Percentiles rank a stretch among this genome's conserved stretches.
These are phyloP conservation scores for Aramus guarauna DNA, from an alignment of 2,113 vertebrate genomes.

Conservation along the genomic window DNA sequence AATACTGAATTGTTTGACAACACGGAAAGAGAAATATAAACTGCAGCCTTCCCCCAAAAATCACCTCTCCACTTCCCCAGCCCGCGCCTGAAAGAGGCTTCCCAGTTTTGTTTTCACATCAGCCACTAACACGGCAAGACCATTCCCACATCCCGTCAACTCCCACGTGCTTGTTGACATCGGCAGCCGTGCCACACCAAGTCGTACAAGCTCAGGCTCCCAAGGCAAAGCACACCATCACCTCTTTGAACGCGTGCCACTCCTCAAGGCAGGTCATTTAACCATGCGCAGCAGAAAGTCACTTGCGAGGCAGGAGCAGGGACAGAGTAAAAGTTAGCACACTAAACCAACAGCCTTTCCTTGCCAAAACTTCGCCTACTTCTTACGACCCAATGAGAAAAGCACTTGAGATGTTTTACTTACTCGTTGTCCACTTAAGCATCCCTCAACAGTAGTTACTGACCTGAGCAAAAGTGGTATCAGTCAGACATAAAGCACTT, in stretches of 20 bases:
- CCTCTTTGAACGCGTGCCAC: accelerated
- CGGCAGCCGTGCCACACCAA: neutral
- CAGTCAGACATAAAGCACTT: neutral
- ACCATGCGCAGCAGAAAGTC: neutral
- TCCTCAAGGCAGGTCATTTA: neutral
- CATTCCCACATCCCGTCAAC: neutral
- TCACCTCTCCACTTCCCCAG: neutral
- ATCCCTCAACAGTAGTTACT: neutral
- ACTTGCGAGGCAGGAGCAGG: neutral
- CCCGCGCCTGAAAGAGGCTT: neutral
- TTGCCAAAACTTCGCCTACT: neutral
- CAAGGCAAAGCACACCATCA: neutral
- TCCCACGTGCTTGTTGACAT: neutral
- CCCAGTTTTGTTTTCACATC: neutral
- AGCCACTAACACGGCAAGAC: neutral
- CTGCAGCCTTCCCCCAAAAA: neutral
- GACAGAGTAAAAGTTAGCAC: neutral
- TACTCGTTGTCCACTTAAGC: neutral
- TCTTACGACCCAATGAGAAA: neutral
- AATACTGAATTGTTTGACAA: neutral
- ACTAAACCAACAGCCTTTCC: neutral
- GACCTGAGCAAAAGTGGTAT: neutral
- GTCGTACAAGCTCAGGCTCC: neutral
- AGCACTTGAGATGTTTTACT: neutral
- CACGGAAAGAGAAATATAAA: neutral